Evolutionary conservation across 2,888 invertebrate genomes (phyloP).

Genomic region (Macaria notata): DNA sequence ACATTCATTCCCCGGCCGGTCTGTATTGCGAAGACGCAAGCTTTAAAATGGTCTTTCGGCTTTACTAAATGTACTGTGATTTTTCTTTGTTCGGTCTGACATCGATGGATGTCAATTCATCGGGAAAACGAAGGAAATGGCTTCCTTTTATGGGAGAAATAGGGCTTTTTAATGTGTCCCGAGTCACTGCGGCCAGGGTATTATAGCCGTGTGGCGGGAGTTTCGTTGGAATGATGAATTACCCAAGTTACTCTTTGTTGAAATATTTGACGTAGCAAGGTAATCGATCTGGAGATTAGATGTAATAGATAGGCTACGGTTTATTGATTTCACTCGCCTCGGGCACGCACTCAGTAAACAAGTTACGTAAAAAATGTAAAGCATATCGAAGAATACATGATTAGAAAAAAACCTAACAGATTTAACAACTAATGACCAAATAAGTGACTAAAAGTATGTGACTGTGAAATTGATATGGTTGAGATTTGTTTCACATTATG

Average conservation of each 20-base stretch:
- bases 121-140: constrained; percentile 56
- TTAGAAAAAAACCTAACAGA: no score
- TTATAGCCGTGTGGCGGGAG: constrained; percentile 33
- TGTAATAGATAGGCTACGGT: no score
- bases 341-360: no score
- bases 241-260: constrained; percentile 30
- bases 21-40: constrained; percentile 31
- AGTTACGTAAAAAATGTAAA: no score
- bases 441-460: no score
- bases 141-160: constrained; percentile 51
- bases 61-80: constrained; percentile 51
- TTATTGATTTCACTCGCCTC: no score
- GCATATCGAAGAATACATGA: no score
- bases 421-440: no score
- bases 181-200: constrained; percentile 31
- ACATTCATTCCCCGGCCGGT: constrained; percentile 27
- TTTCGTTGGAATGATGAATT: constrained; percentile 39
- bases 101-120: constrained; percentile 65
- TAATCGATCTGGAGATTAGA: no score
- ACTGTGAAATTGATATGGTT: no score
- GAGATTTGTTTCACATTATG: no score
- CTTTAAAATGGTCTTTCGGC: constrained; percentile 44
- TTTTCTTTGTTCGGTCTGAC: constrained; percentile 56
- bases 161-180: constrained; percentile 49
- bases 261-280: not conserved